Base-by-base conservation (phyloP, 2,888 invertebrate genomes). In the Blastobasis lacticolella region DNA sequence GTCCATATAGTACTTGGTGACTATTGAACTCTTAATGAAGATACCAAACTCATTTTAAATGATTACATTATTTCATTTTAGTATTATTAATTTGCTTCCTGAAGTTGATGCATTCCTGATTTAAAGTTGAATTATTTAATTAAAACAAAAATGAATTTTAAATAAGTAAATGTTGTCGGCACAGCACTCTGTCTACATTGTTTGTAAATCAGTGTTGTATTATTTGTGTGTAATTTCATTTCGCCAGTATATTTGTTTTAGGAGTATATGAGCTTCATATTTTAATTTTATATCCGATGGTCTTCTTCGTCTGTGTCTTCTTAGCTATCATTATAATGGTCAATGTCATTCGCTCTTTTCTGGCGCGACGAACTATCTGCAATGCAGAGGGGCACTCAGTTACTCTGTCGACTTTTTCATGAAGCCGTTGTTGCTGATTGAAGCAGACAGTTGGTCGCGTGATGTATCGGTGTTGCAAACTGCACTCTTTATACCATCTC, bases 401-500 rank as follows among this genome's bases (percentile, higher is more conserved):
- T 23, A 23, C 23, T 23, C 23, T 23, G 23, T 23, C 23, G 23
- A 23, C 41, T 49, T 44, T 45, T 47, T 48, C 42, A 37, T 10
- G 8, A 37, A 36, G 7, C 10, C 46, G 37, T 46, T 46, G 45
- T 10, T n/a, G 45, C 6, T 4, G 45, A 45, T n/a, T 10, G 9
- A 49, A 52, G 56, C 64, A 78, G 75, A 80, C 68, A 64, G 78
- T 75, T 81, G 69, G 71, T 78, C 69, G 55, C 68, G 77, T 76
- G 66, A 69, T 66, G 23, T 23, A 78, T 87, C 86, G 85, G 88
- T 88, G 87, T 88, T 88, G 88, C 88, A 88, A 88, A 88, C 80
- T 88, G 88, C 88, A 86, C 87, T 88, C 88, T 88, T 87, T 88
- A 87, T 86, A 81, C 84, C 86, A 73, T 84, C 75, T 86, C 78